Conservation (phyloP, 2,888 invertebrate species). For the Trichopoda pennipes region DNA sequence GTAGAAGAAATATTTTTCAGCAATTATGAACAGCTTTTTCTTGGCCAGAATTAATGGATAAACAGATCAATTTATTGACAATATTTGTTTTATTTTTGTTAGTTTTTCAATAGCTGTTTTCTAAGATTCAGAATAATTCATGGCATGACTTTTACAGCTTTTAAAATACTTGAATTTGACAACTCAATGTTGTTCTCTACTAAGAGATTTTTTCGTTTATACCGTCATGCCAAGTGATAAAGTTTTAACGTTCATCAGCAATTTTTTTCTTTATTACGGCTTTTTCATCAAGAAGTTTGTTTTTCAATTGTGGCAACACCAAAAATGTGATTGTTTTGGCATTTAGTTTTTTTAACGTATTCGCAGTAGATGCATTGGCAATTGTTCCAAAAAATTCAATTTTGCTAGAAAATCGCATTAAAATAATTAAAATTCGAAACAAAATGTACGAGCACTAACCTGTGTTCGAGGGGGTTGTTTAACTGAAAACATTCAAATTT, state of each 20-base stretch:
- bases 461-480: too few relatives aligned
- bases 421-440: too few relatives aligned
- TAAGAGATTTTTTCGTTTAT: not conserved
- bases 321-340: too few relatives aligned
- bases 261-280: slow-evolving; percentile 1
- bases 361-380: too few relatives aligned
- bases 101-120: slow-evolving; percentile 16
- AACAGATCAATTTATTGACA: not conserved
- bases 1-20: not conserved
- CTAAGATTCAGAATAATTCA: slow-evolving; percentile 43
- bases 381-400: too few relatives aligned
- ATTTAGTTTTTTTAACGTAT: too few relatives aligned
- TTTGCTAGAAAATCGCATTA: too few relatives aligned
- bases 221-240: slow-evolving; percentile 7
- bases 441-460: too few relatives aligned
- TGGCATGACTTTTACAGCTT: slow-evolving; percentile 50
- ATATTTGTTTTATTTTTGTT: not conserved
- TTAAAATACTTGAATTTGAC: slow-evolving; percentile 46
- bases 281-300: too few relatives aligned
- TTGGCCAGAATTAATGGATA: not conserved
- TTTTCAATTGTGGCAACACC: too few relatives aligned
- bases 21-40: not conserved
- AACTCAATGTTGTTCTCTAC: slow-evolving; percentile 39
- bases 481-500: too few relatives aligned
- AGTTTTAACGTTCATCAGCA: slow-evolving; percentile 43